These are phyloP conservation scores for Linyphia triangularis DNA, from an alignment of 2,888 invertebrate species.

Conservation along the genomic window DNA sequence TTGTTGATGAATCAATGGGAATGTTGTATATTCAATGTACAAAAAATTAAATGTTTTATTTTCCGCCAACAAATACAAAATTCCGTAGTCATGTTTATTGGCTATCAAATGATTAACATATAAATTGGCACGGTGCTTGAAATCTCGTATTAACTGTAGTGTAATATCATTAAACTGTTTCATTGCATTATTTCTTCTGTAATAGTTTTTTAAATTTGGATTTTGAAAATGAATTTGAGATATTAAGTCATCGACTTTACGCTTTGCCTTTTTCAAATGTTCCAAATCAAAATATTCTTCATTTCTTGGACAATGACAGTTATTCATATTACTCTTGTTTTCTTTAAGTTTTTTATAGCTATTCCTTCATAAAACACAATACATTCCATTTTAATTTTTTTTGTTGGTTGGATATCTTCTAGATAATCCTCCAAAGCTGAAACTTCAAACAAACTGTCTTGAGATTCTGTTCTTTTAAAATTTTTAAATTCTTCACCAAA, in stretches of 20 bases:
- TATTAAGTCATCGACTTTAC: background rate
- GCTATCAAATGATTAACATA: background rate
- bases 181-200: conserved; percentile 21
- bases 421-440: background rate
- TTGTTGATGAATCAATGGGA: background rate
- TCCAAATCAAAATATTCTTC: conserved; percentile 31
- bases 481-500: conserved; percentile 5
- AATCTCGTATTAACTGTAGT: conserved; percentile 2
- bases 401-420: background rate
- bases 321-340: background rate
- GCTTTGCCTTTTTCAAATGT: background rate
- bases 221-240: background rate
- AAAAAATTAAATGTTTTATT: background rate
- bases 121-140: background rate
- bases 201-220: conserved; percentile 22
- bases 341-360: conserved; percentile 15
- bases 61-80: conserved; percentile 5
- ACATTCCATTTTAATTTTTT: background rate
- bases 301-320: background rate
- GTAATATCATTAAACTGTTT: conserved; percentile 15
- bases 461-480: background rate
- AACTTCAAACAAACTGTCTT: background rate
- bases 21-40: conserved; percentile 29
- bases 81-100: conserved; percentile 20
- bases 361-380: conserved; percentile 24